Percentiles rank a stretch among this genome's conserved stretches.
These are phyloP conservation scores for Pelecanoides urinatrix DNA, from an alignment of 2,113 vertebrate species.

Conservation along the genomic window DNA sequence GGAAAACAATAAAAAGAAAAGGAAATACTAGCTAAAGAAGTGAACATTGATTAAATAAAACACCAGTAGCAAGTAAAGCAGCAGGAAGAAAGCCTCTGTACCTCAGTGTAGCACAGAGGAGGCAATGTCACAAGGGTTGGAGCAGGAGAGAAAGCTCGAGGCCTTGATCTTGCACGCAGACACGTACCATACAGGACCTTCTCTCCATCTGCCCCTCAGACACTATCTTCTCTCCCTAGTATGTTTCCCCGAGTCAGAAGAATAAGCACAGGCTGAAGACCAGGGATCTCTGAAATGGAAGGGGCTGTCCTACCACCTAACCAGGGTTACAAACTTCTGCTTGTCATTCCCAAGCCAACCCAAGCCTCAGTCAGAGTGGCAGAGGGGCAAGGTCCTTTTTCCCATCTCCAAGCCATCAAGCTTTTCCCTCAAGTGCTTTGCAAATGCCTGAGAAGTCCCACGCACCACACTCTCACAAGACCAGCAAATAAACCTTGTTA, in stretches of 20 bases:
- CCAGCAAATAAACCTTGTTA: constrained; percentile 17
- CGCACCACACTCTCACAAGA: neutral
- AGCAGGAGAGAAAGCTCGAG: neutral
- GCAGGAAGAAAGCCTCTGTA: neutral
- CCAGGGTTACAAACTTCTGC: neutral
- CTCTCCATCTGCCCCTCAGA: neutral
- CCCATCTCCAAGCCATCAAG: neutral
- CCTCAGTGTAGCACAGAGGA: neutral
- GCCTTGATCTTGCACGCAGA: neutral
- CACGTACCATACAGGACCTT: neutral
- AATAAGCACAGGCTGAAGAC: neutral
- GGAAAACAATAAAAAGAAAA: neutral
- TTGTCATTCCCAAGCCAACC: neutral
- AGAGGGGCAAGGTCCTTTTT: neutral
- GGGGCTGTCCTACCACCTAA: neutral
- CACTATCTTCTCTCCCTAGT: neutral
- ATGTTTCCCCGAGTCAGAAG: neutral
- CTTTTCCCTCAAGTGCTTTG: neutral
- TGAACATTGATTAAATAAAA: neutral
- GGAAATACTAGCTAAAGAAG: neutral
- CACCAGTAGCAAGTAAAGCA: neutral
- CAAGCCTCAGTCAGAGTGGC: neutral
- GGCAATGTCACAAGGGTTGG: no score
- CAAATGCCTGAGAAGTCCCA: neutral
- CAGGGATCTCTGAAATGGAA: neutral